These are phyloP conservation scores for Enteromius viviparus DNA, from an alignment of 2,797 vertebrate genomes.

Conservation along the genomic window DNA sequence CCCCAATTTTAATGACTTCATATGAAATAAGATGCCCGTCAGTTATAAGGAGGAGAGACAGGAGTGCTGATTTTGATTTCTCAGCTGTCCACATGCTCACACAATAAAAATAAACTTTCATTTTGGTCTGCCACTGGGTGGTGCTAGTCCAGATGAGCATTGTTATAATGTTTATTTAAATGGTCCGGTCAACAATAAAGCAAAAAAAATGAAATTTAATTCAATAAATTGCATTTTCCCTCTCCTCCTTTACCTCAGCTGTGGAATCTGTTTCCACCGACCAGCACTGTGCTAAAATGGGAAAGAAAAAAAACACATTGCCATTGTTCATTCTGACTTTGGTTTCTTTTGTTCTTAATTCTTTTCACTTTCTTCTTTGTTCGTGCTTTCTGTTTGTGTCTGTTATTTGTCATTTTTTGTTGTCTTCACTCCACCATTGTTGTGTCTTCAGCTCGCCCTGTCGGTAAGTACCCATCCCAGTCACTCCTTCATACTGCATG, in stretches of 20 bases:
- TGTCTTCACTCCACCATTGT: slow-evolving; percentile 94
- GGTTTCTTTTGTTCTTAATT: slow-evolving; percentile 84
- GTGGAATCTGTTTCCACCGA: slow-evolving; percentile 68
- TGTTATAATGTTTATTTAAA: not conserved
- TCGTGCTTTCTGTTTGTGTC: slow-evolving; percentile 62
- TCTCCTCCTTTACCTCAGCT: slow-evolving; percentile 18
- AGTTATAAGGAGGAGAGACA: not conserved
- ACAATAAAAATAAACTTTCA: not conserved
- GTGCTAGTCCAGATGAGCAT: slow-evolving; percentile 43
- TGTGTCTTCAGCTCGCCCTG: slow-evolving; percentile 96
- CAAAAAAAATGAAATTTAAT: not conserved
- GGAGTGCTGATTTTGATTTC: not conserved
- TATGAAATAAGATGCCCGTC: slow-evolving; percentile 45
- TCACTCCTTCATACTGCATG: slow-evolving; percentile 87
- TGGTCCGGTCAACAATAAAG: not conserved
- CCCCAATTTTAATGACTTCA: slow-evolving; percentile 37
- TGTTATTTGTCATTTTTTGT: slow-evolving; percentile 73
- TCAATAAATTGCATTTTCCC: not conserved
- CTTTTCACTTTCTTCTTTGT: slow-evolving; percentile 37
- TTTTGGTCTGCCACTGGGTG: slow-evolving; percentile 55
- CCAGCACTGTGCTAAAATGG: slow-evolving; percentile 71
- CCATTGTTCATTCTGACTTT: slow-evolving; percentile 93
- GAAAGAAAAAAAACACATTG: slow-evolving; percentile 73
- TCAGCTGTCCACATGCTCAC: not conserved
- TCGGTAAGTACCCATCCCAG: slow-evolving; percentile 97